These are phyloP conservation scores for Willowsia nigromaculata DNA, from an alignment of 2,888 invertebrate genomes.

Conservation along the genomic window DNA sequence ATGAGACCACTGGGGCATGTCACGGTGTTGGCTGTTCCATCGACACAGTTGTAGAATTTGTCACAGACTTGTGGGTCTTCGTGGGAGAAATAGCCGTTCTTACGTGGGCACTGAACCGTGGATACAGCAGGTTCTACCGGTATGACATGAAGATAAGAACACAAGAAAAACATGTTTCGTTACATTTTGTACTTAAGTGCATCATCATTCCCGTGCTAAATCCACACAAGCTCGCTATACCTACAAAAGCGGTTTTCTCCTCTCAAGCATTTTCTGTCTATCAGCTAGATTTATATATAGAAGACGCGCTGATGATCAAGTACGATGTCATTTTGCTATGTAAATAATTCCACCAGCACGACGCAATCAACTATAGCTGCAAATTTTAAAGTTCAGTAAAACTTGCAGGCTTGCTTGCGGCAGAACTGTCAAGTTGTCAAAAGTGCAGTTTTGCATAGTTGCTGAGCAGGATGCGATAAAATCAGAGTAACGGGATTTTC, in stretches of 20 bases:
- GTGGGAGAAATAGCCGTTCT: constrained; percentile 95
- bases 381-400: constrained; percentile 1
- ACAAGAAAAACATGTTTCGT: constrained; percentile 67
- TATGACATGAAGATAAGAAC: constrained; percentile 38
- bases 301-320: not conserved
- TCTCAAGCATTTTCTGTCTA: not conserved
- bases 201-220: constrained; percentile 10
- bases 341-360: not conserved
- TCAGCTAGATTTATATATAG: not conserved
- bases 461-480: constrained; percentile 72
- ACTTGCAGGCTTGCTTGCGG: constrained; percentile 5
- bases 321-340: not conserved
- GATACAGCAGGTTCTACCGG: constrained; percentile 88
- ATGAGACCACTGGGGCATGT: constrained; percentile 93
- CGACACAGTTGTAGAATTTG: constrained; percentile 91
- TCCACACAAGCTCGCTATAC: not conserved
- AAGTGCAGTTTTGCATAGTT: constrained; percentile 70
- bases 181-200: constrained; percentile 49
- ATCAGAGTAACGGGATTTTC: constrained; percentile 66
- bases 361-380: not conserved
- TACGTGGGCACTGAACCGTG: constrained; percentile 88
- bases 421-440: constrained; percentile 68
- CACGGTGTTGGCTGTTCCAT: constrained; percentile 89
- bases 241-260: too few relatives aligned
- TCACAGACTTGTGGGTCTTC: constrained; percentile 91